phyloP scores from a whole-genome alignment of 2,797 vertebrate species.

The Hylomyscus alleni region DNA sequence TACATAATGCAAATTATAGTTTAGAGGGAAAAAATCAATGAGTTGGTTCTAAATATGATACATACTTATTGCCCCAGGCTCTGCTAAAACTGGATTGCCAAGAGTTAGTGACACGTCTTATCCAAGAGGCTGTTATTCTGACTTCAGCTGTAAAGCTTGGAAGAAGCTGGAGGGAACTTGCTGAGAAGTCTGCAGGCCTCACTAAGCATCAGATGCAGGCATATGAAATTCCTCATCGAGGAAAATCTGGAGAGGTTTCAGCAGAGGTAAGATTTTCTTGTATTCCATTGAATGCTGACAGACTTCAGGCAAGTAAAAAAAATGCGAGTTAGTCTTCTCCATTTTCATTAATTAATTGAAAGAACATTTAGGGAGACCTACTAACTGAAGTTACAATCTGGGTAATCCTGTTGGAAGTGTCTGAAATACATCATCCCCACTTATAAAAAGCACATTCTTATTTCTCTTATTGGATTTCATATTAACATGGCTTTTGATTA shows the following conservation, averaged over 20 bases:
- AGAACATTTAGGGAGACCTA: not conserved
- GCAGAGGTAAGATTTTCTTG: conserved; percentile 90
- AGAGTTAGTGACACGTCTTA: conserved; percentile 92
- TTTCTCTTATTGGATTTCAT: conserved; percentile 45
- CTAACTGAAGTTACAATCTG: not conserved
- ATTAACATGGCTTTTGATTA: not conserved
- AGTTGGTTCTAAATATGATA: conserved; percentile 71
- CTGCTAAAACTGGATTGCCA: conserved; percentile 96
- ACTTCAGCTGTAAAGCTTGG: conserved; percentile 97
- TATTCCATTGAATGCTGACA: conserved; percentile 3
- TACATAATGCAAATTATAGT: conserved; percentile 42
- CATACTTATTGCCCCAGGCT: conserved; percentile 89
- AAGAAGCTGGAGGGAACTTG: conserved; percentile 95
- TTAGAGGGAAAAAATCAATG: conserved; percentile 53
- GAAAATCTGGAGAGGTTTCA: conserved; percentile 91
- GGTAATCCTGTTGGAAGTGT: not conserved
- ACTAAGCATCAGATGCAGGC: conserved; percentile 94
- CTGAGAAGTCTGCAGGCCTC: conserved; percentile 93
- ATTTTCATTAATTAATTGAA: not conserved
- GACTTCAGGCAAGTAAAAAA: not conserved
- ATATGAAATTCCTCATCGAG: conserved; percentile 95
- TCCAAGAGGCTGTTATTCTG: conserved; percentile 95
- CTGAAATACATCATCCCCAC: not conserved
- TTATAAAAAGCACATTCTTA: not conserved
- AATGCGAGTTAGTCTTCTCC: not conserved